Conservation (phyloP, 2,113 vertebrate genomes). For the Chroicocephalus ridibundus region DNA sequence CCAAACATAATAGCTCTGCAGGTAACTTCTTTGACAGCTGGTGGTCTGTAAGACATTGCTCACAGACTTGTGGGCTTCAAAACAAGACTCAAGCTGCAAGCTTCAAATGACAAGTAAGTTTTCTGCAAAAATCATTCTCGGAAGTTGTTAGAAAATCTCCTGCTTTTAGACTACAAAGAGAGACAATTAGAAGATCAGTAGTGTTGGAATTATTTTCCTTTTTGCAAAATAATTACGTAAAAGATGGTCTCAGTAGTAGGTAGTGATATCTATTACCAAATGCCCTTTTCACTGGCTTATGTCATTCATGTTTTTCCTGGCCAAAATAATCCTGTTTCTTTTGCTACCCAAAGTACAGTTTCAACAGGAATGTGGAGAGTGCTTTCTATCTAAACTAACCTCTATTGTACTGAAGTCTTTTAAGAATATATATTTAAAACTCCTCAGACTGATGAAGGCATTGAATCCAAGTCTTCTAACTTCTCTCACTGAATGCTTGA, state of each 20-base stretch:
- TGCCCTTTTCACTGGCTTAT: neutral
- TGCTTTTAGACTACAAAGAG: neutral
- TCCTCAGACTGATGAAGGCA: neutral
- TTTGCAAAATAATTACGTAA: conserved; percentile 6
- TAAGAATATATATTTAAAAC: neutral
- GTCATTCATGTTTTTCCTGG: neutral
- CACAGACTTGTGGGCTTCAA: neutral
- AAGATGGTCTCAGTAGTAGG: neutral
- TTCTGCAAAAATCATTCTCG: neutral
- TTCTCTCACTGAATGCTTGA: neutral
- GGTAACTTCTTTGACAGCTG: conserved; percentile 11
- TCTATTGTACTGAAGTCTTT: neutral
- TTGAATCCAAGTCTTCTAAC: neutral
- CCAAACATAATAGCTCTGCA: conserved; percentile 2
- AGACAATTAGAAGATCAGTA: conserved; percentile 31
- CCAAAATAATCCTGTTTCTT: neutral
- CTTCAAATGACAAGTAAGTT: neutral
- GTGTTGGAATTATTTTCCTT: neutral
- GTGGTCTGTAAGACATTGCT: neutral
- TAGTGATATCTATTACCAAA: neutral
- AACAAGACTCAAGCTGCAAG: neutral
- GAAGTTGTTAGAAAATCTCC: neutral
- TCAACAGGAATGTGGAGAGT: neutral
- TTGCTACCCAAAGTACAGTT: neutral
- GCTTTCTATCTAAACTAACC: neutral